phyloP scores from a whole-genome alignment of 37 sponge, comb jelly and placozoan species.

The Bolinopsis microptera region DNA sequence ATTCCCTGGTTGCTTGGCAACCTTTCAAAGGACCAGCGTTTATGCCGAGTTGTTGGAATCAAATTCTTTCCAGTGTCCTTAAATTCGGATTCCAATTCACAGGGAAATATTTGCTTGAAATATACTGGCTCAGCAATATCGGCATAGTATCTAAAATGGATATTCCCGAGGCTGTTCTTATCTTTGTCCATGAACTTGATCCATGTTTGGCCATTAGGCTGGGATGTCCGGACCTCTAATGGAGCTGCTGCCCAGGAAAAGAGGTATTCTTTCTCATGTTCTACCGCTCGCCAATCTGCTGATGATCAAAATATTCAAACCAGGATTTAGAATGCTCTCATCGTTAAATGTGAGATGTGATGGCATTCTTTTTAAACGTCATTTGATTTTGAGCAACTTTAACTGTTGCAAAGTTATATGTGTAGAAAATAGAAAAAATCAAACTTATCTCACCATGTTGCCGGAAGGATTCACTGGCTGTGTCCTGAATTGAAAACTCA shows the following conservation, averaged over 20 bases:
- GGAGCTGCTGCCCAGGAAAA: neutral
- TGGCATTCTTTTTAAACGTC: too few relatives aligned
- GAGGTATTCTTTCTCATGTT: neutral
- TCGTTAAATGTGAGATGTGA: too few relatives aligned
- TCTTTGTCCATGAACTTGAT: neutral
- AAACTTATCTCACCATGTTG: too few relatives aligned
- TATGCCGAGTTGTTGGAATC: neutral
- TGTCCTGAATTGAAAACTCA: too few relatives aligned
- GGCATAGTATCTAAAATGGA: neutral
- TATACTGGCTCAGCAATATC: neutral
- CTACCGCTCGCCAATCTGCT: neutral
- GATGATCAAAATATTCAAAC: too few relatives aligned
- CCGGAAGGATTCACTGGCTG: too few relatives aligned
- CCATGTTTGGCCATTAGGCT: neutral
- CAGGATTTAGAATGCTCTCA: too few relatives aligned
- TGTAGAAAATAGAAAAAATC: too few relatives aligned
- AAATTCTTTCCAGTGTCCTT: neutral
- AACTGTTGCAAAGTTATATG: too few relatives aligned
- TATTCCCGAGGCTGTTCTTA: neutral
- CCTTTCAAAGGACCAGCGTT: neutral
- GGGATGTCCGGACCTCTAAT: neutral
- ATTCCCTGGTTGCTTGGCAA: neutral
- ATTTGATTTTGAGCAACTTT: too few relatives aligned
- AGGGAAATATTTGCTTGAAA: neutral
- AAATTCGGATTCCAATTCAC: neutral